Percentiles rank a stretch among this genome's conserved stretches.
phyloP scores from a whole-genome alignment of 2,113 vertebrate species.

The Egretta garzetta region DNA sequence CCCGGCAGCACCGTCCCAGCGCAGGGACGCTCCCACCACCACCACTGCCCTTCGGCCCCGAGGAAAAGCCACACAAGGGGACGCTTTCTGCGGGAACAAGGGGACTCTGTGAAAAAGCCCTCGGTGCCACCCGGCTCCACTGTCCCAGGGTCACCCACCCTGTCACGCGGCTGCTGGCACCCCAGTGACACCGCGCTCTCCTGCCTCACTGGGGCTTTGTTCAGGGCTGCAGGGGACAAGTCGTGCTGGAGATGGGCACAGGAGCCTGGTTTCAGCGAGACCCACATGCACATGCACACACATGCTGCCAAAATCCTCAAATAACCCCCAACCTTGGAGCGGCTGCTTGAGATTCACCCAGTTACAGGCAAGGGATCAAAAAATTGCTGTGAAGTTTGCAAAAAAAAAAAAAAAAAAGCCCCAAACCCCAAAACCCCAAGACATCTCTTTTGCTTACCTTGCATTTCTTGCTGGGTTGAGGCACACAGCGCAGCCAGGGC shows the following conservation, averaged over 20 bases:
- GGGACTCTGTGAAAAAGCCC: not conserved
- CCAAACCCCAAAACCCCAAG: not conserved
- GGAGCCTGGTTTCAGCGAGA: not conserved
- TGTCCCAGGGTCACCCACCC: not conserved
- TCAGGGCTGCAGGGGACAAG: rapidly evolving
- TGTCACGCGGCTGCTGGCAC: not conserved
- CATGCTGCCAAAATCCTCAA: rapidly evolving
- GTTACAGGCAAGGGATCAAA: not conserved
- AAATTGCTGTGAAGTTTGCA: rapidly evolving
- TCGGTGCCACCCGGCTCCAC: conserved; percentile 3
- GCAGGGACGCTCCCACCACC: not conserved
- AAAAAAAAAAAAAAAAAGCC: not conserved
- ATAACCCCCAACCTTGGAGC: not conserved
- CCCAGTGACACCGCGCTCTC: not conserved
- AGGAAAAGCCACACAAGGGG: not conserved
- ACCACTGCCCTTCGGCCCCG: not conserved
- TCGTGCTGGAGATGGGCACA: rapidly evolving
- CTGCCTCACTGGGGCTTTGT: conserved; percentile 47
- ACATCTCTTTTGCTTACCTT: not conserved
- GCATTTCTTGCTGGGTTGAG: not conserved
- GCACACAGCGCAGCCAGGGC: not conserved
- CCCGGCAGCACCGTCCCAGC: not conserved
- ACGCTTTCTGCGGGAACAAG: conserved; percentile 30
- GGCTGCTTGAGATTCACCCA: rapidly evolving
- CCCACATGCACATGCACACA: rapidly evolving